phyloP scores from a whole-genome alignment of 2,797 vertebrate species.

The Steatocranus sp. region DNA sequence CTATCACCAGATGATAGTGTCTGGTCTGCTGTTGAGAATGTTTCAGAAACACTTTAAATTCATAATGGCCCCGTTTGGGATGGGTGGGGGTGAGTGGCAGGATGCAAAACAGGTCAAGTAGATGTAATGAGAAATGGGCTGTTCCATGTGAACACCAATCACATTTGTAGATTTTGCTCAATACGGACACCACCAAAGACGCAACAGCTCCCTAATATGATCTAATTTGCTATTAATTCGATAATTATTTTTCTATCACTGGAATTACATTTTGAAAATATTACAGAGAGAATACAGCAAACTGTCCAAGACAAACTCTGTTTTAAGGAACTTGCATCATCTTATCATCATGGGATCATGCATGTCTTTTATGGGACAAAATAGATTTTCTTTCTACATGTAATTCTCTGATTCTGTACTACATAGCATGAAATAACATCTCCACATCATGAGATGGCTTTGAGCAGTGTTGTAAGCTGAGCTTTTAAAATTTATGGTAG shows the following conservation, averaged over 20 bases:
- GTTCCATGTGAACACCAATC: slow-evolving; percentile 1
- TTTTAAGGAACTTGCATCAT: not conserved
- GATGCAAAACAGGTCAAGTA: slow-evolving; percentile 67
- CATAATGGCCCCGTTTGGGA: slow-evolving; percentile 47
- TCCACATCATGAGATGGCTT: not conserved
- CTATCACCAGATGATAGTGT: not conserved
- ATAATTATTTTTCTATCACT: not conserved
- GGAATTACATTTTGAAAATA: not conserved
- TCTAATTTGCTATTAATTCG: not conserved
- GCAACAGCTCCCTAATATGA: not conserved
- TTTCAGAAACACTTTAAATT: not conserved
- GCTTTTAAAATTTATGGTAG: not conserved
- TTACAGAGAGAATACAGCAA: not conserved
- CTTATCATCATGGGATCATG: not conserved
- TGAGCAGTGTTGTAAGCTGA: not conserved
- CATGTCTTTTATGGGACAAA: not conserved
- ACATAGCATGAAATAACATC: not conserved
- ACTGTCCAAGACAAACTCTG: not conserved
- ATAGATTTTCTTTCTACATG: not conserved
- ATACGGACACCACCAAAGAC: not conserved
- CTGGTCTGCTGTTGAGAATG: not conserved
- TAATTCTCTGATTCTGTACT: not conserved
- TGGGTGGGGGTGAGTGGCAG: not conserved
- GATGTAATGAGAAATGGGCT: slow-evolving; percentile 29
- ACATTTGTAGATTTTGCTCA: not conserved